A percentile compares a stretch with the other conserved stretches of the same genome.
Evolutionary conservation across 2,113 vertebrate genomes (phyloP).

Genomic region (Zosterops lateralis): DNA sequence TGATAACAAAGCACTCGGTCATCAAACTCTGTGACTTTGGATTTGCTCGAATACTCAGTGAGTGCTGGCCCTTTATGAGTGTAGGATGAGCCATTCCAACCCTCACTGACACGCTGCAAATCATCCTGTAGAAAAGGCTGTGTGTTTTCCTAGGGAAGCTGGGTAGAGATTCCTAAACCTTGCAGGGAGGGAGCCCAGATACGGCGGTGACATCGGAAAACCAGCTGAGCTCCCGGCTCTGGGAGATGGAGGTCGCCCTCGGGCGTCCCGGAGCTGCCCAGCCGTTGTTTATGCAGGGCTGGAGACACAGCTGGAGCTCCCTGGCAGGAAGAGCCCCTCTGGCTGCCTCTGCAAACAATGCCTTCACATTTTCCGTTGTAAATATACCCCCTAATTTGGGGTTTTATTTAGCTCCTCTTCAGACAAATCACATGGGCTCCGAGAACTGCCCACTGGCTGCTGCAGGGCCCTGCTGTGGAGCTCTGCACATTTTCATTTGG

Average conservation of each 20-base stretch:
- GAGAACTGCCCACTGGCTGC: background rate
- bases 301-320: slow-evolving; percentile 25
- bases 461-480: background rate
- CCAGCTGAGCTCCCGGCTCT: background rate
- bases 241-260: background rate
- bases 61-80: slow-evolving; percentile 49
- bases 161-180: background rate
- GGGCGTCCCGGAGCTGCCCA: background rate
- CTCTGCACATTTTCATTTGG: background rate
- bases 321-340: background rate
- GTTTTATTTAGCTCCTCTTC: background rate
- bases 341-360: background rate
- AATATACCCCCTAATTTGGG: background rate
- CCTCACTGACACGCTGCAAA: background rate
- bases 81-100: background rate
- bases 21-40: slow-evolving; percentile 98
- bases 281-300: background rate
- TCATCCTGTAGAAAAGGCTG: accelerated
- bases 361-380: slow-evolving; percentile 26
- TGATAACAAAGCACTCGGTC: slow-evolving; percentile 92
- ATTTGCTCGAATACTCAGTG: slow-evolving; percentile 93
- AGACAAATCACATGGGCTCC: background rate
- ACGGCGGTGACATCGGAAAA: accelerated
- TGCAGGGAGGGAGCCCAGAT: background rate
- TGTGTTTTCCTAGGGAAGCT: background rate